Evolutionary conservation across 1,140 invertebrate genomes (phyloP), one percentile per base, ranked within the genome.

Genomic region (Tetraneura akinire): DNA sequence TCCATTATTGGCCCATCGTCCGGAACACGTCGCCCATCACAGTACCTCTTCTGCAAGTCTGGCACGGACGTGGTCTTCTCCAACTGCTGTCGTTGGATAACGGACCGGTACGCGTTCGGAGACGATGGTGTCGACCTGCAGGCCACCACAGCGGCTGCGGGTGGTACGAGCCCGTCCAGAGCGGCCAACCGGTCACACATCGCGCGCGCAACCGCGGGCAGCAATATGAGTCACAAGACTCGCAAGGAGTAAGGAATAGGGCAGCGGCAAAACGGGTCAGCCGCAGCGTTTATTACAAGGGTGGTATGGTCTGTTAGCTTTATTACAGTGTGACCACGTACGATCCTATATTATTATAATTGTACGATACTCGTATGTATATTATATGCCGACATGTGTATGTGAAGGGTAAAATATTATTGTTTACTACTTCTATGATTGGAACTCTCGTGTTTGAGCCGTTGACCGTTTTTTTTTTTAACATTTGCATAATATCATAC

Each of bases 181-280:
- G 74, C 51, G 74, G 74, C 74, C 74, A 78, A 78, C 74, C 74
- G 55, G 74, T 78, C 74, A 78, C 74, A 78, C 74, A 78, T 78
- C 37, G 55, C 55, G 74, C 74, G 74, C 74, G 74, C 55, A 78
- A 78, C 74, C 74, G 55, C 74, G 21, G 51, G 47, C 51, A 23
- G 14, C 53, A 78, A 29, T n/a, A n/a, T 62, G 74, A 78, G 74
- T 78, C 74, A 78, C 73, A 21, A n/a, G 51, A 3, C 64, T 32
- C n/a, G 42, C 29, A 42, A 29, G 6, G 16, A 13, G 26, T 21
- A 49, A 37, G 42, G 32, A 37, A 4, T 4, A 37, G 32, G 32
- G 32, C 8, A 37, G 26, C 21, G 29, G n/a, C 10, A 8, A 1
- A 49, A 51, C 71, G 21, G 26, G 18, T 51, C 47, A 4, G 14